Base-by-base conservation (phyloP, 2,797 vertebrate species). In the Darevskia nairensis region DNA sequence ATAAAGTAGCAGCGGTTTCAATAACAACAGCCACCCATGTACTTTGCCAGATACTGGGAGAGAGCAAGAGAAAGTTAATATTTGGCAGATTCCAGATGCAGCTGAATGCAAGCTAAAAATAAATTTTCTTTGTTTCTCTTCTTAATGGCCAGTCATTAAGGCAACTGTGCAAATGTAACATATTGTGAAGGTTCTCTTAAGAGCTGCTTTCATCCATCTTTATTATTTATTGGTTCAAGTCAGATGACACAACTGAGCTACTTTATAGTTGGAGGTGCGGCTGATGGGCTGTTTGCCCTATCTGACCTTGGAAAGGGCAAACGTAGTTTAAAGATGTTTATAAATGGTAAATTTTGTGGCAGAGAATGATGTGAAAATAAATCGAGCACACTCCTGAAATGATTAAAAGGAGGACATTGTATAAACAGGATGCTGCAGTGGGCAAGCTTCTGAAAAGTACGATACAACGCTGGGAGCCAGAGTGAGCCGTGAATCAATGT, bases 221-320 rank as follows among this genome's bases (percentile, higher is more conserved):
- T 94, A 84, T 95, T 95, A 95, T 95, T 95, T 95, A 94, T 95
- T 94, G 79, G 84, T 95, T 95, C 84, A 92, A 94, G 93, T 94
- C 77, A 72, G 74, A 91, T 92, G 94, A 95, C 93, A 94, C 93
- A 88, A 94, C 92, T 86, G 86, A 94, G 94, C 89, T 94, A 93
- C 94, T 95, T 96, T 95, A 94, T 93, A 93, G 94, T 90, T 91
- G 86, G 92, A 96, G 93, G 94, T 95, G 95, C 88, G 93, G 93
- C 89, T 95, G 95, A 95, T 93, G 93, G 90, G 89, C 93, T 90
- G 93, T 0, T 8, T 95, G 93, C 92, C 95, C 94, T 94, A 93
- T 88, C 92, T 93, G 94, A 96, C 94, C 95, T 91, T 94, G 92
- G 92, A 94, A 95, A 94, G 94, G 93, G 94, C 94, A 95, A 95